Base-by-base conservation (phyloP, 1,140 invertebrate genomes). In the Bombus confusus region DNA sequence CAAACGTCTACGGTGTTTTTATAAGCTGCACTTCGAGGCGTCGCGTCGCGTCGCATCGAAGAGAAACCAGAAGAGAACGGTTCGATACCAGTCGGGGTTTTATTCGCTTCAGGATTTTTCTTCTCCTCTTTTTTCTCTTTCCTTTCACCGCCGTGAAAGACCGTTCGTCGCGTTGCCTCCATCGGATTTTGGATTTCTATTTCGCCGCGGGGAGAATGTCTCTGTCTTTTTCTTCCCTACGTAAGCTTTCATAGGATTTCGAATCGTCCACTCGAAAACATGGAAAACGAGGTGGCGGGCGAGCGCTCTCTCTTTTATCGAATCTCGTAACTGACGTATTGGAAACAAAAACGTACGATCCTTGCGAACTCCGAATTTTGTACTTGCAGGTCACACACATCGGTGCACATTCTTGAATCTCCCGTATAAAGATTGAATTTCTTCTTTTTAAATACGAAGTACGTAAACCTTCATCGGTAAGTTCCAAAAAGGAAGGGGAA, bases 1-100 rank as follows among this genome's bases (percentile, higher is more conserved):
- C 86, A 86, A 86, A 88, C 84, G 87, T 90, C 86, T 86, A 86
- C 74, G 86, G 73, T 85, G 89, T 88, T 90, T 90, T 90, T 88
- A 85, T 86, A 88, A 77, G 83, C 89, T 80, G 80, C 76, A 71
- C 85, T 86, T 71, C 64, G 69, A 83, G 80, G 74, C 66, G 79
- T 52, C 47, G 47, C 47, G 47, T 52, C 47, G 47, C 47, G 47
- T 52, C 47, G 47, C 47, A 5, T 39, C 62, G 82, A 75, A 69
- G 47, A 31, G 76, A 64, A 80, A 73, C 52, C 68, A 57, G 43
- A 68, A 47, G 69, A 79, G 69, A 79, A 62, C 22, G 43, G 80
- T 64, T 86, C 81, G 80, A 77, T 86, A 77, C 85, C 52, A 80
- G 57, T 47, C 87, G 66, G 52, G 59, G 76, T 83, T 88, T 89